phyloP scores from a whole-genome alignment of 2,113 vertebrate genomes.

The Garra rufa region DNA sequence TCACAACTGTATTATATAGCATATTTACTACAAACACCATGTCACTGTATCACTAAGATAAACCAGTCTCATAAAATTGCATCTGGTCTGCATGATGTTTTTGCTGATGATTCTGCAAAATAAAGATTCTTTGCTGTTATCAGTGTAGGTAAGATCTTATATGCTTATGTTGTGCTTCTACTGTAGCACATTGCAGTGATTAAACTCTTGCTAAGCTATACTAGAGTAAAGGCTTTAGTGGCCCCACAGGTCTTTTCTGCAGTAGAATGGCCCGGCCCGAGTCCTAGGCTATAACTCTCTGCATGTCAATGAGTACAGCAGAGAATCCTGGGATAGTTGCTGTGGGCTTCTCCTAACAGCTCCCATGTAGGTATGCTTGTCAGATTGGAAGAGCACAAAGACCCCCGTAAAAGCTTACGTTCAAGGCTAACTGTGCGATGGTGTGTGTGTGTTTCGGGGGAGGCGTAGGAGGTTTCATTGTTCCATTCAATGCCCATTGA shows the following conservation, averaged over 20 bases:
- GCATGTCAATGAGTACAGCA: conserved; percentile 33
- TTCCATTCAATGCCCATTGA: conserved; percentile 67
- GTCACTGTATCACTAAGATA: neutral
- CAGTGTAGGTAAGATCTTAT: neutral
- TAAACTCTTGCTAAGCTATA: conserved; percentile 26
- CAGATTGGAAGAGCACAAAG: conserved; percentile 1
- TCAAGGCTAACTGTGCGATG: conserved; percentile 26
- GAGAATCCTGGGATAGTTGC: neutral
- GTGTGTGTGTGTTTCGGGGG: conserved; percentile 22
- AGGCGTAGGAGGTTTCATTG: conserved; percentile 52
- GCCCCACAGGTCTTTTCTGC: conserved; percentile 23
- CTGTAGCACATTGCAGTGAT: conserved; percentile 7
- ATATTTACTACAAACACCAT: neutral
- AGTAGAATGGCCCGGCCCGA: neutral
- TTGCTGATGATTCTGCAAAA: neutral
- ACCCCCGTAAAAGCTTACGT: neutral
- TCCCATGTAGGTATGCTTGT: conserved; percentile 27
- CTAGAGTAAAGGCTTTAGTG: conserved; percentile 19
- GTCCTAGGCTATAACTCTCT: conserved; percentile 19
- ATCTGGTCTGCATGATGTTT: neutral
- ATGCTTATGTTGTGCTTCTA: neutral
- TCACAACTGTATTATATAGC: neutral
- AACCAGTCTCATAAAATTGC: neutral
- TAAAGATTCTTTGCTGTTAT: neutral
- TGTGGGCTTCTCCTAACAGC: conserved; percentile 6